These are phyloP conservation scores for Anolis sagrei DNA, from an alignment of 2,113 vertebrate genomes.

Conservation along the genomic window DNA sequence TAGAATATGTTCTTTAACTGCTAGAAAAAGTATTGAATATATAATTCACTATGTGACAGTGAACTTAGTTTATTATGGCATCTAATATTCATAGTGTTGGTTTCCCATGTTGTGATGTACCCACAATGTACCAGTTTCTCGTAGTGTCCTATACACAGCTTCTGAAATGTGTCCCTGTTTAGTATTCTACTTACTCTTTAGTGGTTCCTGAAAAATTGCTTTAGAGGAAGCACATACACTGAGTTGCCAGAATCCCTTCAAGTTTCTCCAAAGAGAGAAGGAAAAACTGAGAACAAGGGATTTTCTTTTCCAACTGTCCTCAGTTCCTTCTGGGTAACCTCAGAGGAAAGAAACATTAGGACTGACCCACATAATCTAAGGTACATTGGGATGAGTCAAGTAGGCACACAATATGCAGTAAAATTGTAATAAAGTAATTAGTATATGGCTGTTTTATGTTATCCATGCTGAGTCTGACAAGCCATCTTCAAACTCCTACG, in stretches of 20 bases:
- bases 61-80: neutral
- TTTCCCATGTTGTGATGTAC: neutral
- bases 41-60: neutral
- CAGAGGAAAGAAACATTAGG: neutral
- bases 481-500: conserved; percentile 1
- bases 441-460: conserved; percentile 28
- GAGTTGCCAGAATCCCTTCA: neutral
- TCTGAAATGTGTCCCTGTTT: conserved; percentile 10
- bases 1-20: neutral
- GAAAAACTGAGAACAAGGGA: neutral
- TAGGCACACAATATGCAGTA: neutral
- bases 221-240: conserved; percentile 33
- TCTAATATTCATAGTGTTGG: neutral
- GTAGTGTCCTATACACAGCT: neutral
- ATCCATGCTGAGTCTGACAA: conserved; percentile 40
- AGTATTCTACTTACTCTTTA: conserved; percentile 40
- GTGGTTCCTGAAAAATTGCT: neutral
- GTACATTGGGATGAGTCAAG: conserved; percentile 9
- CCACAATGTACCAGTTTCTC: neutral
- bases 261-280: conserved; percentile 1
- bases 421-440: conserved; percentile 34
- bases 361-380: conserved; percentile 1
- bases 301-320: neutral
- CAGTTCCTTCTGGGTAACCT: neutral
- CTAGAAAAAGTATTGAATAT: neutral